Conservation (phyloP, 2,797 vertebrate species). For the Semotilus atromaculatus region DNA sequence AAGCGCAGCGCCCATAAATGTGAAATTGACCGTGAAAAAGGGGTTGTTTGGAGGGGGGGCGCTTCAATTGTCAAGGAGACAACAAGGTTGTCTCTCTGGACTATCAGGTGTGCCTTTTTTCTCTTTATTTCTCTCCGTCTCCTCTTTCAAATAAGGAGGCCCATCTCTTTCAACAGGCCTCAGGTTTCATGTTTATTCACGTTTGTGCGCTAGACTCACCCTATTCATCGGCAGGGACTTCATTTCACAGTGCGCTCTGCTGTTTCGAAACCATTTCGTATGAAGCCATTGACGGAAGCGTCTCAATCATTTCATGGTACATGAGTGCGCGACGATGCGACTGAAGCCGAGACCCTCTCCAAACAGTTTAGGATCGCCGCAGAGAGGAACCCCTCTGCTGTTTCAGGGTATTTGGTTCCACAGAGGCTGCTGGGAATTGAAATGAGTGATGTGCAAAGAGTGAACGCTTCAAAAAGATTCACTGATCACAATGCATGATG, state of each 20-base stretch:
- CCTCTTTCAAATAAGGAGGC: constrained; percentile 16
- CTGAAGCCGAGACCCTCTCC: constrained; percentile 57
- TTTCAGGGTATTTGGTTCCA: constrained; percentile 45
- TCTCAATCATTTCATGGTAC: constrained; percentile 65
- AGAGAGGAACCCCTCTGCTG: constrained; percentile 37
- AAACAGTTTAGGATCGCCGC: constrained; percentile 59
- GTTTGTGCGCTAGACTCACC: constrained; percentile 47
- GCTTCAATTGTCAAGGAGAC: constrained; percentile 69
- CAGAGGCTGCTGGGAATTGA: constrained; percentile 35
- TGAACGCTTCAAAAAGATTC: constrained; percentile 12
- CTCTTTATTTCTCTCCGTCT: constrained; percentile 17
- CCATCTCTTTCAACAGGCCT: constrained; percentile 22
- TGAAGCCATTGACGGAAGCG: constrained; percentile 58
- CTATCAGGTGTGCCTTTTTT: constrained; percentile 48
- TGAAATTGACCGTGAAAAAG: constrained; percentile 66
- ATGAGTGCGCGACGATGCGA: constrained; percentile 57
- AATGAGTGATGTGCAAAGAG: constrained; percentile 29
- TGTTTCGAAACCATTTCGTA: constrained; percentile 64
- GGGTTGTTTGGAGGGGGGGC: constrained; percentile 67
- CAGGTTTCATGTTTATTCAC: constrained; percentile 66
- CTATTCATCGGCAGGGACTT: constrained; percentile 59
- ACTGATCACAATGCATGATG: constrained; percentile 21
- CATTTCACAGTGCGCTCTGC: constrained; percentile 65
- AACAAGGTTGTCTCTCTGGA: constrained; percentile 74
- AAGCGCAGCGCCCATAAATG: constrained; percentile 71